Evolutionary conservation across 2,888 invertebrate genomes (phyloP).

Genomic region (Ochlodes sylvanus): DNA sequence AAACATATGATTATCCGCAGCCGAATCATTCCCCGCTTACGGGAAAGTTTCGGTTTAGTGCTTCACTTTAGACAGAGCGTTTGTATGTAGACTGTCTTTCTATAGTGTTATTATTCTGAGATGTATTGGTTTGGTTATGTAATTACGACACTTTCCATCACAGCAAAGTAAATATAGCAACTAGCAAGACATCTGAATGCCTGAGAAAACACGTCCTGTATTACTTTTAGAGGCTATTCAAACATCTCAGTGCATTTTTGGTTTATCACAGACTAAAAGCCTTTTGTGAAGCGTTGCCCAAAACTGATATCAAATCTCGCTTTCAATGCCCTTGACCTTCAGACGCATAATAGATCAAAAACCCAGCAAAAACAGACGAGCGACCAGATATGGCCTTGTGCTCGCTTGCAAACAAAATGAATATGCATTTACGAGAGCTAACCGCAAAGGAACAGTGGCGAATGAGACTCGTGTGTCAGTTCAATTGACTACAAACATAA

Average conservation of each 20-base stretch:
- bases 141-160: too few species aligned
- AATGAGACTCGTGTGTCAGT: constrained; percentile 10
- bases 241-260: neutral
- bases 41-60: too few species aligned
- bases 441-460: constrained; percentile 18
- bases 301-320: neutral
- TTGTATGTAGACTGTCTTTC: too few species aligned
- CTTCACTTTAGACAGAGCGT: too few species aligned
- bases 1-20: too few species aligned
- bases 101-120: too few species aligned
- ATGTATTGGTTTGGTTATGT: too few species aligned
- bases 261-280: neutral
- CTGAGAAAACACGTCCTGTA: neutral
- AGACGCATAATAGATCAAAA: constrained; percentile 12
- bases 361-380: constrained; percentile 4
- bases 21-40: too few species aligned
- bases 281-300: neutral
- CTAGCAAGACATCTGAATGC: too few species aligned
- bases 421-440: constrained; percentile 19
- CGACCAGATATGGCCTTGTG: constrained; percentile 20
- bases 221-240: too few species aligned
- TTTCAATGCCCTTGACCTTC: constrained; percentile 18
- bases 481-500: constrained; percentile 18
- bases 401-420: constrained; percentile 13
- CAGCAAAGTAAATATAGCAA: too few species aligned